phyloP scores from a whole-genome alignment of 2,888 invertebrate species.

The Drosophila buzzatii region DNA sequence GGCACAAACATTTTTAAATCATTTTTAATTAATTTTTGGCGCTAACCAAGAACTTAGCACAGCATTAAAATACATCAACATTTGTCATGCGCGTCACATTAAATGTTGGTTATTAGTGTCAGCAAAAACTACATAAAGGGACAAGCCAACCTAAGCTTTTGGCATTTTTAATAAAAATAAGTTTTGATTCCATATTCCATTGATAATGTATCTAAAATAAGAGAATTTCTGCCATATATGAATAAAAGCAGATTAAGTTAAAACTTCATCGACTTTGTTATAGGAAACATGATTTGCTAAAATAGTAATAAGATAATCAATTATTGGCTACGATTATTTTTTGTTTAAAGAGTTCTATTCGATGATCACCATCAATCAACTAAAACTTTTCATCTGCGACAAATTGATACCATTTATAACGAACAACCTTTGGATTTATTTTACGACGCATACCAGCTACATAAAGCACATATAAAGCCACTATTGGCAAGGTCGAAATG shows the following conservation, averaged over 20 bases:
- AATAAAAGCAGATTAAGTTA: no score
- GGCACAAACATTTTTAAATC: slow-evolving; percentile 58
- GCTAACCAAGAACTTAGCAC: background rate
- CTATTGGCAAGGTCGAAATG: background rate
- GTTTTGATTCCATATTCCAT: background rate
- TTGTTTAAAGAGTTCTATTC: no score
- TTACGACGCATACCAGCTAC: slow-evolving; percentile 8
- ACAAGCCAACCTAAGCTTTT: background rate
- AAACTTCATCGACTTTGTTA: no score
- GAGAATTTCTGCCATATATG: background rate
- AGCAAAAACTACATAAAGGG: background rate
- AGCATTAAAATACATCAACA: background rate
- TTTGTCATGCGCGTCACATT: background rate
- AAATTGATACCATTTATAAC: slow-evolving; percentile 6
- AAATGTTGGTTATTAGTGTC: background rate
- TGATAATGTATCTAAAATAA: background rate
- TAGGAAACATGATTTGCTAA: no score
- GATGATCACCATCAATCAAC: background rate
- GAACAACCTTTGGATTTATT: background rate
- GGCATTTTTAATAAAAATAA: background rate
- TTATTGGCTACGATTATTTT: no score
- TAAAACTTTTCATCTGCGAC: background rate
- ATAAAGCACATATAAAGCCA: slow-evolving; percentile 8
- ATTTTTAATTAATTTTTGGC: slow-evolving; percentile 75
- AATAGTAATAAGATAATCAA: no score